Percentiles rank a stretch among this genome's conserved stretches.
phyloP scores from a whole-genome alignment of 30 jellyfish, hydroid and myxozoan genomes.

The Hydractinia echinata region DNA sequence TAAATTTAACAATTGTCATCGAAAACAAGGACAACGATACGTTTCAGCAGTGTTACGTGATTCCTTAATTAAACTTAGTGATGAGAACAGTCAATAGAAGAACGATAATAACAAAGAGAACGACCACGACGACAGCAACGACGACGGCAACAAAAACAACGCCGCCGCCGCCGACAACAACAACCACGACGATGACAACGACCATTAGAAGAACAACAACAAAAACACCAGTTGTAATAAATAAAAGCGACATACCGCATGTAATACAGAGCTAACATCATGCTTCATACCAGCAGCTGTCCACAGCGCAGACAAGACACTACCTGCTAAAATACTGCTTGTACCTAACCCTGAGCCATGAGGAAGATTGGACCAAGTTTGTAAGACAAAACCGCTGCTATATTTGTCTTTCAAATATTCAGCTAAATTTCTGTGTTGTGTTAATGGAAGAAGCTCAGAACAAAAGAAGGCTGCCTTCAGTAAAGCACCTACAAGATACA shows the following conservation, averaged over 20 bases:
- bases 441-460: slow-evolving; percentile 49
- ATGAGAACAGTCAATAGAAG: not conserved
- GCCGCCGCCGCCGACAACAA: too few relatives aligned
- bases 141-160: too few relatives aligned
- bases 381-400: slow-evolving; percentile 84
- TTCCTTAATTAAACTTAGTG: not conserved
- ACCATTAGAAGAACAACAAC: too few relatives aligned
- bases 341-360: slow-evolving; percentile 99
- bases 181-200: too few relatives aligned
- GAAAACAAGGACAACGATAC: not conserved
- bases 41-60: not conserved
- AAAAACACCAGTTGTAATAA: too few relatives aligned
- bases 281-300: slow-evolving; percentile 71
- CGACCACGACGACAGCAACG: too few relatives aligned
- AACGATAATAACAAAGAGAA: too few relatives aligned
- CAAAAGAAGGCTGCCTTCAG: slow-evolving; percentile 93
- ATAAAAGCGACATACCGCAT: slow-evolving; percentile 66
- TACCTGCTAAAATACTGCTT: slow-evolving; percentile 92
- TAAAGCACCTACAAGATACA: slow-evolving; percentile 62
- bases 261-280: slow-evolving; percentile 65
- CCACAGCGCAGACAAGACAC: slow-evolving; percentile 89
- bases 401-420: slow-evolving; percentile 41
- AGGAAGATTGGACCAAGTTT: slow-evolving; percentile 93
- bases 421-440: slow-evolving; percentile 38
- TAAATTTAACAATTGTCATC: too few relatives aligned